Base-by-base conservation (phyloP, 2,113 vertebrate genomes). In the Cavia aperea region DNA sequence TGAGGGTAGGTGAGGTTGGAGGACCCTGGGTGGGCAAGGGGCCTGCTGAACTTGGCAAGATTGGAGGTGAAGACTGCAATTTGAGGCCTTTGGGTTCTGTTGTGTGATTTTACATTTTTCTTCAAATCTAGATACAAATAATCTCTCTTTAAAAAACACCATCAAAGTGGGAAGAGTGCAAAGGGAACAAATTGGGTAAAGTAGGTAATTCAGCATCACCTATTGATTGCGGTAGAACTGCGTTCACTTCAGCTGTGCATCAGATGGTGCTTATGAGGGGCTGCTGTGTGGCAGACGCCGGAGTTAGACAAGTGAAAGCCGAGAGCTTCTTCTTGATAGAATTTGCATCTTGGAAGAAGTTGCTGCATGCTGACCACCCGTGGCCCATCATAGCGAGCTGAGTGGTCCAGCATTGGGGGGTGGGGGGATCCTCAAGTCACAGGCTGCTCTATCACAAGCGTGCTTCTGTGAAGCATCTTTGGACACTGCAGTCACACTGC, bases 321-420 rank as follows among this genome's bases (percentile, higher is more conserved):
- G 68, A 82, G 73, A 8, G 36, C 21, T 62, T 86, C 23, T 56
- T 58, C 19, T 12, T 58, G 62, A 2, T n/a, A 66, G 54, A 93
- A 58, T 95, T 92, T 84, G 54, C 18, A 33, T 14, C 56, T 15
- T 86, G n/a, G 49, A 83, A 62, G 68, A 92, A 60, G 49, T 63
- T 86, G 16, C 23, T 46, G 19, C 21, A 7, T 21, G 12, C 51
- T 1, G 2, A 58, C 43, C 10, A 12, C 51, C 21, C 36, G 46
- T 7, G 70, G 7, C 63, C 13, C 29, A 72, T 1, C 79, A 31
- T 7, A 66, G 23, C 21, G 60, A 60, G 16, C 11, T 31, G 31
- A 79, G 46, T 9, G 75, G 2, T 0, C 5, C 3, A 19, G 56
- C 4, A 3, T 4, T 43, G n/a, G 56, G 68, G n/a, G 5, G 39